These are phyloP conservation scores for Sphenopsis melanotis DNA, from an alignment of 2,797 vertebrate species.

Conservation along the genomic window DNA sequence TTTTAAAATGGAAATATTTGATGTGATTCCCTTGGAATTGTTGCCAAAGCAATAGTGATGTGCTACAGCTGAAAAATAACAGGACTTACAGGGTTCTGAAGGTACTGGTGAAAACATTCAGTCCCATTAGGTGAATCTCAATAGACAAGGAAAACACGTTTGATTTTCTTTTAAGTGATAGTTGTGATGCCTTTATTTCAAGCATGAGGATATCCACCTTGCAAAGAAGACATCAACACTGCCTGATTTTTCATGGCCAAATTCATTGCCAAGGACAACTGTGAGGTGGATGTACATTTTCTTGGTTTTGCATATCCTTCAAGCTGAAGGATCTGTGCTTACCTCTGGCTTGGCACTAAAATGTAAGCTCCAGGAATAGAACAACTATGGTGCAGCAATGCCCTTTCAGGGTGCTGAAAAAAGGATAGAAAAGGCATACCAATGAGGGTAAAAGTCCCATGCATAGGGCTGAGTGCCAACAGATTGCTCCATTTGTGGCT, in stretches of 20 bases:
- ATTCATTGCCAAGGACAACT: background rate
- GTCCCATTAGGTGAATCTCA: background rate
- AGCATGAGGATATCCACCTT: background rate
- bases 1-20: background rate
- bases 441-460: background rate
- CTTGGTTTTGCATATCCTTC: background rate
- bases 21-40: background rate
- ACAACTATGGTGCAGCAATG: background rate
- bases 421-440: background rate
- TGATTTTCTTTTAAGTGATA: background rate
- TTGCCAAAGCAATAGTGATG: background rate
- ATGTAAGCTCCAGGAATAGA: background rate
- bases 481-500: background rate
- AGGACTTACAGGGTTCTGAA: background rate
- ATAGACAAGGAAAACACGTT: background rate
- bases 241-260: background rate
- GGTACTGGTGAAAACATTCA: background rate
- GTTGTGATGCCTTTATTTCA: background rate
- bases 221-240: background rate
- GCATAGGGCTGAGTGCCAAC: accelerated
- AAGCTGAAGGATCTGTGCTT: background rate
- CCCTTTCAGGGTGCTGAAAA: background rate
- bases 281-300: accelerated
- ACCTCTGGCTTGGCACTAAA: background rate
- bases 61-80: background rate